Evolutionary conservation across 2,888 invertebrate species (phyloP), one percentile per base, ranked within the genome.

Genomic region (Cephonodes hylas): DNA sequence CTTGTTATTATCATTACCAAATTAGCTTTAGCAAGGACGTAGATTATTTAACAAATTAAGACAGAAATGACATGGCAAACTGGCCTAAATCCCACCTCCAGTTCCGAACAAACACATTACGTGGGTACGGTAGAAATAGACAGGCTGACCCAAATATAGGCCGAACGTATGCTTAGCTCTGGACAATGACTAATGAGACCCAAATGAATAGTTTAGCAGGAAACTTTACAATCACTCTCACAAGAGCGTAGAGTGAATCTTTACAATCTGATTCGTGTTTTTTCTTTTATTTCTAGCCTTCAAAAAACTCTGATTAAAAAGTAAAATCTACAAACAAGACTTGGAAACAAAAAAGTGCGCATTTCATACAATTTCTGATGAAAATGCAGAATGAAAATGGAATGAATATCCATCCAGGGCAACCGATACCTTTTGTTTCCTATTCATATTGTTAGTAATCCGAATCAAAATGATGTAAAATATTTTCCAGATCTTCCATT

Each of bases 81-180:
- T 23, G 31, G 15, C 53, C 53, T 53, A 53, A 31, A 53, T 53
- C 15, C 31, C n/a, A n/a, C n/a, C 10, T 27, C 27, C 6, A 53
- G 31, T 31, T 8, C 15, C 46, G 25, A 53, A 18, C 53, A 53
- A 31, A 53, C n/a, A 38, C 42, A 1, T 48, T 45, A 10, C 34
- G 18, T 27, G 23, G 31, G 48, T 58, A 56, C 57, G 59, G 59
- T 62, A 42, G 27, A 61, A 64, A 66, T 63, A 69, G 58, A 61
- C 42, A 42, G 27, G 3, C 56, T 64, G 73, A 70, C 73, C 69
- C 56, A 68, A 60, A 65, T 68, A 63, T 23, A 31, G 13, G 59
- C 10, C 8, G 60, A 61, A 45, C 60, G 61, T 44, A 60, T 59
- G 42, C 31, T 18, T 53, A 31, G 18, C 27, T 18, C 25, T 15